phyloP scores from a whole-genome alignment of 2,113 vertebrate genomes.

The Tor tambroides region DNA sequence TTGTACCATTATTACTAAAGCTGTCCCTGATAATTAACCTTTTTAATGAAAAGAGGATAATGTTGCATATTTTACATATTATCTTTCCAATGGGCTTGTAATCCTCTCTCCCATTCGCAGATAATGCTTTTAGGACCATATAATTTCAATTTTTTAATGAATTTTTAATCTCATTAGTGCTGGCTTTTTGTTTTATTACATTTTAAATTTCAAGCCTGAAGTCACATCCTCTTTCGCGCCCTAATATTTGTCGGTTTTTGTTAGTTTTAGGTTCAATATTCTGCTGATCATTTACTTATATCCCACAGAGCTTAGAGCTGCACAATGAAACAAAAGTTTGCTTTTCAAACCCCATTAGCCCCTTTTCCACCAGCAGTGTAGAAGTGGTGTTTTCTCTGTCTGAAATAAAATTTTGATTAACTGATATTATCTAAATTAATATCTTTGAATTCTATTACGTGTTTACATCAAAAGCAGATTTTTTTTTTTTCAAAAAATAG shows the following conservation, averaged over 20 bases:
- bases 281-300: slow-evolving; percentile 7
- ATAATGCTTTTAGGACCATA: slow-evolving; percentile 4
- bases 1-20: slow-evolving; percentile 16
- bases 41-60: slow-evolving; percentile 34
- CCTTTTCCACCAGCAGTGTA: background rate
- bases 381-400: background rate
- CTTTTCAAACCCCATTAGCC: background rate
- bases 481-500: too few relatives aligned
- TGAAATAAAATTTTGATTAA: background rate
- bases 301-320: background rate
- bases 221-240: slow-evolving; percentile 3
- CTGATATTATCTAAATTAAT: background rate
- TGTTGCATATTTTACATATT: slow-evolving; percentile 32
- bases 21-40: slow-evolving; percentile 36
- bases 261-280: background rate
- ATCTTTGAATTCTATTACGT: background rate
- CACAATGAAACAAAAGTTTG: background rate
- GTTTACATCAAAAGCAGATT: background rate
- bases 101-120: slow-evolving; percentile 21
- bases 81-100: slow-evolving; percentile 36
- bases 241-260: background rate
- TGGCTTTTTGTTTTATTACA: slow-evolving; percentile 29
- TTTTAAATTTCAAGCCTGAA: slow-evolving; percentile 18
- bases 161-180: slow-evolving; percentile 35
- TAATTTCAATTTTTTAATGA: slow-evolving; percentile 14